Evolutionary conservation across 2,113 vertebrate genomes (phyloP).

Genomic region (Gila orcuttii): DNA sequence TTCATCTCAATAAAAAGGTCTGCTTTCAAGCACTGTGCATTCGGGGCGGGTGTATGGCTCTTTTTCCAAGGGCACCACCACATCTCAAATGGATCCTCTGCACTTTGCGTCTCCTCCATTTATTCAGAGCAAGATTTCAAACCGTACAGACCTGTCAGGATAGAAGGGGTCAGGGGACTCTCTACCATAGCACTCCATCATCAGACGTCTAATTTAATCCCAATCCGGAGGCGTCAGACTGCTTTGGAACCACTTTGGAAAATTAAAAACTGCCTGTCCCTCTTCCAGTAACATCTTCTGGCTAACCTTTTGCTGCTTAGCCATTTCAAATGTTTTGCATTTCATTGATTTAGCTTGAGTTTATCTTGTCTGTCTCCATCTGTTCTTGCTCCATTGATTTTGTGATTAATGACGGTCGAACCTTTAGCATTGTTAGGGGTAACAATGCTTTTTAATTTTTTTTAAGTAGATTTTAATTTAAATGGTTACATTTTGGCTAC

Average conservation of each 20-base stretch:
- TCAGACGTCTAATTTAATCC: slow-evolving; percentile 61
- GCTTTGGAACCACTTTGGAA: slow-evolving; percentile 63
- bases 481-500: background rate
- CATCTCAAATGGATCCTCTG: slow-evolving; percentile 55
- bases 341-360: slow-evolving; percentile 57
- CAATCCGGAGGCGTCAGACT: slow-evolving; percentile 57
- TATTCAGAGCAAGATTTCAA: slow-evolving; percentile 46
- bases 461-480: background rate
- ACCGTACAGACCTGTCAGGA: slow-evolving; percentile 52
- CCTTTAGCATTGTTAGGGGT: background rate
- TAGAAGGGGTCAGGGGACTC: slow-evolving; percentile 44
- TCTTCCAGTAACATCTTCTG: slow-evolving; percentile 47
- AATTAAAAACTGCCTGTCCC: slow-evolving; percentile 60
- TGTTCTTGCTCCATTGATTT: slow-evolving; percentile 56
- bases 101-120: slow-evolving; percentile 51
- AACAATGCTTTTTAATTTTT: background rate
- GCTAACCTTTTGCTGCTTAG: slow-evolving; percentile 27
- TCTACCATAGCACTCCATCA: slow-evolving; percentile 61
- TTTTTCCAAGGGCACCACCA: slow-evolving; percentile 19
- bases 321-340: slow-evolving; percentile 55
- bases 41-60: background rate
- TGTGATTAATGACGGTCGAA: slow-evolving; percentile 49
- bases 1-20: slow-evolving; percentile 17
- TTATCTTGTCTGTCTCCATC: slow-evolving; percentile 29
- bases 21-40: background rate